Evolutionary conservation across 2,797 vertebrate species (phyloP), one percentile per base, ranked within the genome.

Genomic region (Scolopax rusticola): DNA sequence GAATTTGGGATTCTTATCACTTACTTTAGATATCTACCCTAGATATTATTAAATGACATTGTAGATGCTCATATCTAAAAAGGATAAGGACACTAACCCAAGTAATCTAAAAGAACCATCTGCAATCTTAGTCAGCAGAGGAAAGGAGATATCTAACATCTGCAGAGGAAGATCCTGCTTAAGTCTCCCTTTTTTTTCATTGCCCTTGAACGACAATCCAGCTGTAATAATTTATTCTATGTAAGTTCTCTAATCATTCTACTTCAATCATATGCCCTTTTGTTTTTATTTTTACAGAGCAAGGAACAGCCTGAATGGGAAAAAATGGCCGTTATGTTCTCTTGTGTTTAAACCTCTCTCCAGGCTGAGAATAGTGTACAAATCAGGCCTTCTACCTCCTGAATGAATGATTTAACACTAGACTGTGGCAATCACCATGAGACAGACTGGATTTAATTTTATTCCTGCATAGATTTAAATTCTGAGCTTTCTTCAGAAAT

Each of bases 201-300:
- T 73, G 59, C 4, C 32, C 20, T 63, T 91, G 30, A 18, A 61
- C 11, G 28, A 76, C 28, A 95, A 91, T 45, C 9, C 36, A 87
- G 11, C 15, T 82, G 40, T 53, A 47, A 61, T 27, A 61, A 92
- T 50, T 89, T 91, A 47, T 87, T 74, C 38, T 48, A 82, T 11
- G 5, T 41, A 76, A 54, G 1, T 82, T 60, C 7, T 45, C 6
- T 61, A 82, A 94, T 70, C 25, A 71, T 86, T 63, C 36, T 76
- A 24, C 13, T 90, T 83, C 51, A 67, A 24, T 60, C 32, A 6
- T 0, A 0, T 33, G 13, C 0, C 2, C 1, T 59, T 67, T 60
- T 77, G 15, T 2, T 25, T 54, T 68, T 17, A 2, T 12, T 60
- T 57, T 41, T 77, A 67, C 6, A 51, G 12, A 47, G 4, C 6